phyloP scores from a whole-genome alignment of 2,797 vertebrate species.

The Catamblyrhynchus diadema region DNA sequence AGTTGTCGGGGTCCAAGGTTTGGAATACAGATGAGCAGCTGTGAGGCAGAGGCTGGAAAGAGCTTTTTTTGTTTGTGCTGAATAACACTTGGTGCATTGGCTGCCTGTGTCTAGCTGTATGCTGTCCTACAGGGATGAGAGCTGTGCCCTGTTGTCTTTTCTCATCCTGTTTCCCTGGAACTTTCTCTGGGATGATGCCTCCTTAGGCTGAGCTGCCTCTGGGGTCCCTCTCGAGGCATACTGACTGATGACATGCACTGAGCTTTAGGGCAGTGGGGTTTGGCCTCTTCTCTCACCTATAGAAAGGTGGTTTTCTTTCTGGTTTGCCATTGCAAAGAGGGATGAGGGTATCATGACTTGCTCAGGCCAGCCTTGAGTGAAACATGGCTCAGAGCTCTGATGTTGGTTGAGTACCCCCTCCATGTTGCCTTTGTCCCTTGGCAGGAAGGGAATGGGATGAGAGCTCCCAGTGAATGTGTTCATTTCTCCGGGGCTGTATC shows the following conservation, averaged over 20 bases:
- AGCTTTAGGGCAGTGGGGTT: background rate
- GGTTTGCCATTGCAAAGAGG: background rate
- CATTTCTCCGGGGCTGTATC: background rate
- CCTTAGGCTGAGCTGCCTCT: background rate
- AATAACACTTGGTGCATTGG: background rate
- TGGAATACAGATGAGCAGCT: slow-evolving; percentile 18
- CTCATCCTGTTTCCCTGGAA: background rate
- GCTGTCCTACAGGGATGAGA: background rate
- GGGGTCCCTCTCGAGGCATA: background rate
- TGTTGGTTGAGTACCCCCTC: background rate
- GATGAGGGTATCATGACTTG: background rate
- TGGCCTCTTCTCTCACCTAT: background rate
- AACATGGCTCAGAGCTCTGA: background rate
- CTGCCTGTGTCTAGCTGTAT: background rate
- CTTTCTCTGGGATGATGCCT: background rate
- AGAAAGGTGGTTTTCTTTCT: background rate
- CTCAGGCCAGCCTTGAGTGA: background rate
- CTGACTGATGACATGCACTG: background rate
- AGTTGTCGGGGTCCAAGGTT: background rate
- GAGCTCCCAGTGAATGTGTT: background rate
- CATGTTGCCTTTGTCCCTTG: background rate
- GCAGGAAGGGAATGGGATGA: background rate
- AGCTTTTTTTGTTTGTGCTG: background rate
- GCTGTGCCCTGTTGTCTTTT: background rate
- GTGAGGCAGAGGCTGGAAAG: background rate